Evolutionary conservation across 2,797 vertebrate species (phyloP).

Genomic region (Eurystomus glaucurus): DNA sequence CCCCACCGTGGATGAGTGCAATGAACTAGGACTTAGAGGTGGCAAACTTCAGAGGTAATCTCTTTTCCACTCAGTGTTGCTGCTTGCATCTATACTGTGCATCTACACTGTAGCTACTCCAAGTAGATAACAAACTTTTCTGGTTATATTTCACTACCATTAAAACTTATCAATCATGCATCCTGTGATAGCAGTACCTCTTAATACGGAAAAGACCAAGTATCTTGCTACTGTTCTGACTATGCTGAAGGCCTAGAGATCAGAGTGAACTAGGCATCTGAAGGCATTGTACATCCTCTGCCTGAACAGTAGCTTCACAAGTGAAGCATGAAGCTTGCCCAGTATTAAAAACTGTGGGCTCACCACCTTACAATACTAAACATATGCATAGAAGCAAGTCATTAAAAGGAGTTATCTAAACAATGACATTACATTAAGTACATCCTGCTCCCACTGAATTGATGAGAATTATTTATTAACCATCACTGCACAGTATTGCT

Average conservation of each 20-base stretch:
- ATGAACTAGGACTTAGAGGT: background rate
- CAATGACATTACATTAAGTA: background rate
- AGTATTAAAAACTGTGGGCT: background rate
- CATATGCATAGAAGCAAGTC: background rate
- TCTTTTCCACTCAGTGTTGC: background rate
- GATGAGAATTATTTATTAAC: constrained; percentile 9
- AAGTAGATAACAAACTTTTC: background rate
- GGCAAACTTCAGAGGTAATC: background rate
- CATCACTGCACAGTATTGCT: background rate
- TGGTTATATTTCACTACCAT: background rate
- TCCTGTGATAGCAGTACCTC: background rate
- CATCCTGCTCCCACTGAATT: background rate
- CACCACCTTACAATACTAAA: background rate
- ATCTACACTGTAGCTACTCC: no score
- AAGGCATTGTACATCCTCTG: background rate
- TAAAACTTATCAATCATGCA: background rate
- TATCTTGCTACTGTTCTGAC: background rate
- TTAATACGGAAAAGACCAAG: background rate
- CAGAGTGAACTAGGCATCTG: background rate
- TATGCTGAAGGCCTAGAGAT: background rate
- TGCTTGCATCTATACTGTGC: background rate
- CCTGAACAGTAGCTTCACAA: background rate
- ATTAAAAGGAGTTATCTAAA: constrained; percentile 16
- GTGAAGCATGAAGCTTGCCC: background rate
- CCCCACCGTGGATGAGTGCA: constrained; percentile 6